Evolutionary conservation across 2,113 vertebrate species (phyloP), one percentile per base, ranked within the genome.

Genomic region (Rana temporaria): DNA sequence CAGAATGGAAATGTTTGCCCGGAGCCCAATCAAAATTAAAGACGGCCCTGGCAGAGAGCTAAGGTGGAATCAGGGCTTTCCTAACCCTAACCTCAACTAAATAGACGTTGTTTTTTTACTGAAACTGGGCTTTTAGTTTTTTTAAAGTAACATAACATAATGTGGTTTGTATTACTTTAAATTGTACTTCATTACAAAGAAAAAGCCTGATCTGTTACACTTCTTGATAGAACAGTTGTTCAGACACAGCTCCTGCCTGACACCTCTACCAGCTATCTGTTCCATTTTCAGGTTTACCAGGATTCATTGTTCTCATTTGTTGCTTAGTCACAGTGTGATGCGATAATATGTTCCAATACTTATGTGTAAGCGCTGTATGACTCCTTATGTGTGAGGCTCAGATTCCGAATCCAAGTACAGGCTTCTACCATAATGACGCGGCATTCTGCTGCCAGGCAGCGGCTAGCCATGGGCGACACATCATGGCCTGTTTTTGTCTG

Each of bases 311-410:
- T 48, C 18, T 34, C 26, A 60, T 74, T 74, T 74, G 55, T 34
- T 60, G 30, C 22, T 60, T 42, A 60, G 26, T 6, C 72, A 20
- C 72, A 75, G 72, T 60, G 18, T 20, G 72, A 75, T 48, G 56
- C 59, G 38, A 38, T 75, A n/a, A 62, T 75, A 75, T 20, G 30
- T 75, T 56, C 60, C 19, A 11, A 62, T 75, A 75, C 72, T 57
- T 62, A 60, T 75, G 22, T 75, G 30, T 75, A 57, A 75, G 60
- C 72, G 22, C 72, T 75, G 56, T 75, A 62, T 75, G 72, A 75
- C 56, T 75, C 60, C 71, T 74, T 6, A 59, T 60, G 72, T 62
- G 72, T 62, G 72, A 75, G 55, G 72, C 57, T 62, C 72, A 42
- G 56, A 62, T 75, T 38, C 72, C 38, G 72, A 30, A 75, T 75